phyloP scores from a whole-genome alignment of 2,113 vertebrate genomes.

The Myotis yumanensis region DNA sequence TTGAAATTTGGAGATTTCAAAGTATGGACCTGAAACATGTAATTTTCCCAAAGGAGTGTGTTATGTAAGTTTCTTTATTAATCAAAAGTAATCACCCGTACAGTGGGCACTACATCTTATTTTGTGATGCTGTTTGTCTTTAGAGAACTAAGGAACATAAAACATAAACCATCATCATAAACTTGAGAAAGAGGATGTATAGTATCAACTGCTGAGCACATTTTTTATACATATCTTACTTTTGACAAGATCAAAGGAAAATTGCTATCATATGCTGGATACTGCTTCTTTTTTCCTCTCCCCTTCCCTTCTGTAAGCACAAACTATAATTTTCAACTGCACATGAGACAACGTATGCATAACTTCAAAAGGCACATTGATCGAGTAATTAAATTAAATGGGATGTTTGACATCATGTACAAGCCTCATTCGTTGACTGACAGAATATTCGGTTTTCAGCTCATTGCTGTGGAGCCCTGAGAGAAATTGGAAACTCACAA shows the following conservation, averaged over 20 bases:
- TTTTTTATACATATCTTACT: slow-evolving; percentile 39
- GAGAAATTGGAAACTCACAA: neutral
- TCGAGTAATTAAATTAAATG: neutral
- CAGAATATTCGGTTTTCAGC: neutral
- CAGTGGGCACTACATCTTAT: slow-evolving; percentile 13
- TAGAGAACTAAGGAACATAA: neutral
- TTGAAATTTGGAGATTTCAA: slow-evolving; percentile 37
- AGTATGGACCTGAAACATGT: neutral
- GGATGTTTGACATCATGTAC: neutral
- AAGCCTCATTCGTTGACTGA: slow-evolving; percentile 16
- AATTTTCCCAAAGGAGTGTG: slow-evolving; percentile 36
- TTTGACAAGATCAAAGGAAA: slow-evolving; percentile 65
- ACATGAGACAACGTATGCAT: neutral
- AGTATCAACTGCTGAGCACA: neutral
- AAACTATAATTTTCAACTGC: neutral
- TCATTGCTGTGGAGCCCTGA: neutral
- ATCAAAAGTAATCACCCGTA: slow-evolving; percentile 55
- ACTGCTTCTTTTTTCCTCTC: neutral
- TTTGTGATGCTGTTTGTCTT: slow-evolving; percentile 1
- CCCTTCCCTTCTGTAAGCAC: neutral
- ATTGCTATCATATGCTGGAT: slow-evolving; percentile 53
- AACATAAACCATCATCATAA: neutral
- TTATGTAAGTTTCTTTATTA: slow-evolving; percentile 27
- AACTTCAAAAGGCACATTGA: slow-evolving; percentile 27
- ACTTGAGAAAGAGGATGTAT: neutral